Conservation (phyloP, 1,140 invertebrate genomes). For the Drosophila saltans region DNA sequence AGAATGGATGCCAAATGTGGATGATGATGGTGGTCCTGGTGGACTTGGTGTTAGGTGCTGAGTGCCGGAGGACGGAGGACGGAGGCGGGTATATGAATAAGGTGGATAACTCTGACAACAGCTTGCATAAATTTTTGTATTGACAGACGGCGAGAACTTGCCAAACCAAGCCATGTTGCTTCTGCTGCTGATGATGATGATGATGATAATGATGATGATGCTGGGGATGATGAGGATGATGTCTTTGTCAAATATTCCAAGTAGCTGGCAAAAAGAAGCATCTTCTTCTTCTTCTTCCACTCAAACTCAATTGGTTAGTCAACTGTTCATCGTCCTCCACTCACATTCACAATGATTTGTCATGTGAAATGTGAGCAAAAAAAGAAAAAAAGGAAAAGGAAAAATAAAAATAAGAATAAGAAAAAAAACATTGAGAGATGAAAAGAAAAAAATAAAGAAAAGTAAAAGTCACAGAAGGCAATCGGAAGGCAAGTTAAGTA, state of each 20-base stretch:
- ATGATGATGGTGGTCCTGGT: neutral
- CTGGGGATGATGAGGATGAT: conserved; percentile 44
- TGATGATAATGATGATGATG: conserved; percentile 24
- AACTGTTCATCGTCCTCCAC: neutral
- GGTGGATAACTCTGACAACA: conserved; percentile 48
- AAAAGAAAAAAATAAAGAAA: conserved; percentile 1
- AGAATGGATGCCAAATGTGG: neutral
- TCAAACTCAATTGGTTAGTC: conserved; percentile 32
- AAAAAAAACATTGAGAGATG: conserved; percentile 7
- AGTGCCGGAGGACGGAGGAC: neutral
- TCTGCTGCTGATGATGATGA: neutral
- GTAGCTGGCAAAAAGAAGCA: conserved; percentile 41
- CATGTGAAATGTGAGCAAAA: conserved; percentile 51
- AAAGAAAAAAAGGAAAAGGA: neutral
- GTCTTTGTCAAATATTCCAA: conserved; percentile 65
- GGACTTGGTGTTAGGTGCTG: neutral
- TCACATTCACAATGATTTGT: conserved; percentile 51
- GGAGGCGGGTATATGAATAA: neutral
- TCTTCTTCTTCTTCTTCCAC: conserved; percentile 22
- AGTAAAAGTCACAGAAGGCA: conserved; percentile 14
- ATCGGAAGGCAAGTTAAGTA: conserved; percentile 43
- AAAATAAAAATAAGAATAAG: no score
- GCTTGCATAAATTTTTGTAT: conserved; percentile 77
- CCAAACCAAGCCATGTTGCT: conserved; percentile 3
- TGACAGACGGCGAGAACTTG: conserved; percentile 73